Evolutionary conservation across 2,113 vertebrate species (phyloP).

Genomic region (Mungos mungo): DNA sequence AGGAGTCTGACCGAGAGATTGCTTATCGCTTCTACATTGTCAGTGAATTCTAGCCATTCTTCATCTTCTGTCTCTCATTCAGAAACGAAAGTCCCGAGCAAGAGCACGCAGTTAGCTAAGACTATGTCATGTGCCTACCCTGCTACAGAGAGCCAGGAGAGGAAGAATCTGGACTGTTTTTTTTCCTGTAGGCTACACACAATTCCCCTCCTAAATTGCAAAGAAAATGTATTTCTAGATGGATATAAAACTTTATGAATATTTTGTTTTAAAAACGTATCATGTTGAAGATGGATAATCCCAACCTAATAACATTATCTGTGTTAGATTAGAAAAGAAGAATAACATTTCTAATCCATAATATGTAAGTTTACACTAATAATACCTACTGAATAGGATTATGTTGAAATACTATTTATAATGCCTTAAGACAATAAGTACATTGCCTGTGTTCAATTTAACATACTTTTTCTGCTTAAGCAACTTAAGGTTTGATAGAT

Average conservation of each 20-base stretch:
- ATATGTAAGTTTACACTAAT: neutral
- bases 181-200: neutral
- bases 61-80: neutral
- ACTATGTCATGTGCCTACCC: neutral
- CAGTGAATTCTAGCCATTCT: neutral
- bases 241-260: neutral
- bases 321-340: neutral
- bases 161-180: neutral
- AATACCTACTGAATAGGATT: neutral
- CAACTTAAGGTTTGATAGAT: neutral
- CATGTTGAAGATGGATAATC: neutral
- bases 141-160: neutral
- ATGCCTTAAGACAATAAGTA: neutral
- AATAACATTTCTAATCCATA: neutral
- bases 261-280: conserved; percentile 9
- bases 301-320: neutral
- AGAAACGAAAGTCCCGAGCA: neutral
- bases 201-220: neutral
- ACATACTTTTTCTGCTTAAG: conserved; percentile 1
- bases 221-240: neutral
- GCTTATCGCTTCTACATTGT: neutral
- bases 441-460: neutral
- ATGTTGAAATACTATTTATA: neutral
- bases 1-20: neutral
- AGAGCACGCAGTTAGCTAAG: neutral